A percentile compares a stretch with the other conserved stretches of the same genome.
phyloP scores from a whole-genome alignment of 2,113 vertebrate genomes.

The Leptobrachium leishanense region DNA sequence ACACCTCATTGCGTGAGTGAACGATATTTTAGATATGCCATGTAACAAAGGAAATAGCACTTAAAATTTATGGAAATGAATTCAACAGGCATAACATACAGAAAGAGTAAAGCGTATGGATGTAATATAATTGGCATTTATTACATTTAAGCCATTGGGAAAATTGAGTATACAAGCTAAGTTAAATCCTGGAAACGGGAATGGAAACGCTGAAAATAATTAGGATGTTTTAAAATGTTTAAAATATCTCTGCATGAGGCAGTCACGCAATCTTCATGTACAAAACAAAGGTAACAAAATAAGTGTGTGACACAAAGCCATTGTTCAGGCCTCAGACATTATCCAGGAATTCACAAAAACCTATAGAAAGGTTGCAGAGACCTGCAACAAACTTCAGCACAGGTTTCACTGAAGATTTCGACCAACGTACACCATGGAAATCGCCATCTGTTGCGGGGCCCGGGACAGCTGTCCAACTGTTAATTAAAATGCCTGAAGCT shows the following conservation, averaged over 20 bases:
- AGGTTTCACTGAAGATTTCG: constrained; percentile 26
- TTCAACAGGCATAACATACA: constrained; percentile 8
- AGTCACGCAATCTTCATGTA: constrained; percentile 7
- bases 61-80: constrained; percentile 8
- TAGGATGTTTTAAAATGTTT: constrained; percentile 21
- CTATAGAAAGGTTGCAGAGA: too few relatives aligned
- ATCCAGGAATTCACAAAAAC: too few relatives aligned
- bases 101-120: constrained; percentile 9
- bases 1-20: not conserved
- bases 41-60: constrained; percentile 7
- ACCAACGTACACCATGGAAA: constrained; percentile 39
- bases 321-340: not conserved
- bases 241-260: constrained; percentile 24
- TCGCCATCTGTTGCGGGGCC: constrained; percentile 35
- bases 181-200: constrained; percentile 20
- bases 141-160: constrained; percentile 9
- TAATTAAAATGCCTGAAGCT: constrained; percentile 50
- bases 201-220: constrained; percentile 22
- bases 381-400: constrained; percentile 27
- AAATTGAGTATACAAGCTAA: constrained; percentile 10
- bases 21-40: not conserved
- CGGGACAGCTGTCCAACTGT: constrained; percentile 46
- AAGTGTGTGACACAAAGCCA: constrained; percentile 9
- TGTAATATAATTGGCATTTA: constrained; percentile 11
- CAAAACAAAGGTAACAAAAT: constrained; percentile 18